A percentile compares a stretch with the other conserved stretches of the same genome.
Conservation (phyloP, 2,113 vertebrate species). For the Pseudopipra pipra region DNA sequence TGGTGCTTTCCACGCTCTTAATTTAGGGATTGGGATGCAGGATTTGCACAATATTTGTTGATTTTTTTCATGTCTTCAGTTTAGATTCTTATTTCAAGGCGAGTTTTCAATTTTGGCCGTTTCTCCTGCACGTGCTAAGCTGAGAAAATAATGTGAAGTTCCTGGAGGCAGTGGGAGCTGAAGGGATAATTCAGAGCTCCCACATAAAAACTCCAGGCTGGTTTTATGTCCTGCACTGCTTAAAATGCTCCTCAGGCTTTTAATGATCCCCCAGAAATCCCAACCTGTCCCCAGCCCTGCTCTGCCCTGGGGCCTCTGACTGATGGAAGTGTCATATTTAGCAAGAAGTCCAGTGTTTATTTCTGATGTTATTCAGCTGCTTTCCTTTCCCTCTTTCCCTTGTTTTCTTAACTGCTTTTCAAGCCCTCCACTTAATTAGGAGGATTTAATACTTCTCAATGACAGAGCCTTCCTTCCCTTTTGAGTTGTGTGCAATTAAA, state of each 20-base stretch:
- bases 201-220: accelerated
- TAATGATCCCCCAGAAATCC: not conserved
- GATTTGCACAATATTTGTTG: not conserved
- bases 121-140: not conserved
- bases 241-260: not conserved
- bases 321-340: conserved; percentile 31
- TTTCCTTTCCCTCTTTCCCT: not conserved
- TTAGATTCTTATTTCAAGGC: not conserved
- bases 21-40: not conserved
- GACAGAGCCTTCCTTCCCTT: not conserved
- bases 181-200: not conserved
- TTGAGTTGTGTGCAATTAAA: not conserved
- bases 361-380: conserved; percentile 7
- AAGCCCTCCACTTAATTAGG: conserved; percentile 17
- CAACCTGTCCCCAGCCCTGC: not conserved
- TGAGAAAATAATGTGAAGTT: not conserved
- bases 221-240: not conserved
- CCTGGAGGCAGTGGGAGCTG: not conserved
- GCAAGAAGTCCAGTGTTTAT: not conserved
- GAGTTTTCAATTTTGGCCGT: not conserved
- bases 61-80: not conserved
- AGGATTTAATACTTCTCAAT: conserved; percentile 28
- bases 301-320: not conserved
- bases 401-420: conserved; percentile 33
- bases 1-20: not conserved